Base-by-base conservation (phyloP, 2,113 vertebrate species). In the Coptodon rendalli region DNA sequence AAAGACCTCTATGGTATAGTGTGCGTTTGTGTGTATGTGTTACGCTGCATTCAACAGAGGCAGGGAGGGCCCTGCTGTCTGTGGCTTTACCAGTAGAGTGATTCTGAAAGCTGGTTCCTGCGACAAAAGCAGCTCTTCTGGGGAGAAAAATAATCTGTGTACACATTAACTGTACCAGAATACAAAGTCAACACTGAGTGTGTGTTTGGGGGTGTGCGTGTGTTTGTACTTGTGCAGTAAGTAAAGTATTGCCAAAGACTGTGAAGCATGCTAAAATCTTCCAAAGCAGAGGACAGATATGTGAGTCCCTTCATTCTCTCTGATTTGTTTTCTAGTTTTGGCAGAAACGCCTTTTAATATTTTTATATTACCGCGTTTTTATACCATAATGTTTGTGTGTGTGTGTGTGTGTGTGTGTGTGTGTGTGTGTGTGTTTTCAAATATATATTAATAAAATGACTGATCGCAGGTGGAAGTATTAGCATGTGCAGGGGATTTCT, bases 101-200 rank as follows among this genome's bases (percentile, higher is more conserved):
- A 63, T 83, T 87, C 81, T 82, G 36, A 89, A 82, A 80, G 40
- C 24, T 63, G 34, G 53, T 80, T 76, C 68, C 34, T 80, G 82
- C 8, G 11, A 89, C 80, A 68, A 53, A 40, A 76, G 88, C 63
- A 61, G 86, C 52, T 79, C 38, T 87, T 86, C 71, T 63, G 29
- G 40, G 71, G 19, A 78, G 68, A 83, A 59, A 92, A 90, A 88
- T 86, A 88, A 43, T 89, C 83, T 83, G 85, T 87, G 82, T 84
- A 80, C 19, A 86, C 53, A 81, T 81, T 88, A 90, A 86, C 85
- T 48, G 7, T 66, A 82, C 80, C 6, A 78, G 45, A 79, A 86
- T 54, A 89, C 76, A 82, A 87, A 91, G 84, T 89, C 43, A 87
- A 87, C 83, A 80, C 52, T 43, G 82, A 11, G 34, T 27, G 40